phyloP scores from a whole-genome alignment of 2,797 vertebrate species.

The Chanos chanos region DNA sequence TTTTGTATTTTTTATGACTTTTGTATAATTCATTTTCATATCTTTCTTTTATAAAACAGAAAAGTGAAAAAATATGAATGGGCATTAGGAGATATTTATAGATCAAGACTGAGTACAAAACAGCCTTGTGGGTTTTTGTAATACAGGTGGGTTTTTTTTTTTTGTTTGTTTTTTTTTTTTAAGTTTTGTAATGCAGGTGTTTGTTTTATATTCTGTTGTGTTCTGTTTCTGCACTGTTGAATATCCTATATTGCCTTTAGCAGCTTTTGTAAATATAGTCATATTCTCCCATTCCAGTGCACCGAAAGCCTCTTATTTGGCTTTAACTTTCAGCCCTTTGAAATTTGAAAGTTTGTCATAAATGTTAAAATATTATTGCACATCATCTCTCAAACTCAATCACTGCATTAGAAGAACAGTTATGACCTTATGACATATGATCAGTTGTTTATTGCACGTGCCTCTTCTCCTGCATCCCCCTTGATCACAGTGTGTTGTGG shows the following conservation, averaged over 20 bases:
- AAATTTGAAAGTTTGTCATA: slow-evolving; percentile 30
- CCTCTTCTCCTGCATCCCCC: background rate
- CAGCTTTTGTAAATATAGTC: slow-evolving; percentile 66
- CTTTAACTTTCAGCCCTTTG: slow-evolving; percentile 32
- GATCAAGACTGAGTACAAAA: slow-evolving; percentile 57
- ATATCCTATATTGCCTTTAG: slow-evolving; percentile 47
- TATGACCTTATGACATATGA: slow-evolving; percentile 34
- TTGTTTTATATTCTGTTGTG: slow-evolving; percentile 44
- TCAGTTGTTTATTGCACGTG: no score
- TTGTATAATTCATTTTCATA: slow-evolving; percentile 56
- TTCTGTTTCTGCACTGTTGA: slow-evolving; percentile 50
- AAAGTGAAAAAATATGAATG: slow-evolving; percentile 45
- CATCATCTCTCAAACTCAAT: slow-evolving; percentile 13
- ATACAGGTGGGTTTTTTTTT: slow-evolving; percentile 51
- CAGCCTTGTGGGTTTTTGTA: slow-evolving; percentile 39
- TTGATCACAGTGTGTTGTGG: background rate
- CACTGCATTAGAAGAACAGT: slow-evolving; percentile 17
- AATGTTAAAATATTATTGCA: slow-evolving; percentile 34
- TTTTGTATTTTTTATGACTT: slow-evolving; percentile 54
- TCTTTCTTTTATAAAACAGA: slow-evolving; percentile 47
- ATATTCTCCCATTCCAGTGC: slow-evolving; percentile 53
- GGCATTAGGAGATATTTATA: slow-evolving; percentile 81
- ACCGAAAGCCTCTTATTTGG: slow-evolving; percentile 43
- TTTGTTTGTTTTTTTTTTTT: slow-evolving; percentile 31
- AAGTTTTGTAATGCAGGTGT: slow-evolving; percentile 48